A percentile compares a stretch with the other conserved stretches of the same genome.
Conservation (phyloP, 2,888 invertebrate species). For the Caenorhabditis japonica region DNA sequence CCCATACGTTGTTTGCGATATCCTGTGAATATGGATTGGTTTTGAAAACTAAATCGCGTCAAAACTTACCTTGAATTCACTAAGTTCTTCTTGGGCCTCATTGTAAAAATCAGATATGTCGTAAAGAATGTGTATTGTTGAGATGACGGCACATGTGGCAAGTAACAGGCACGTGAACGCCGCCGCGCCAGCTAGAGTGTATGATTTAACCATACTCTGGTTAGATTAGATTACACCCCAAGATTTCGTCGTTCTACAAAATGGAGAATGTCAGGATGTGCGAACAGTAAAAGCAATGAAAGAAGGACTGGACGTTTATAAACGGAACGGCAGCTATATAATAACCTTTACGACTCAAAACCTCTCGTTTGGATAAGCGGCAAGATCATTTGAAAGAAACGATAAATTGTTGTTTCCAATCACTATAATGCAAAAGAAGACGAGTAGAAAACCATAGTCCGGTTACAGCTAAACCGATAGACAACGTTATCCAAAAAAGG, state of each 20-base stretch:
- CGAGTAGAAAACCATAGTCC: constrained; percentile 5
- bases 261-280: constrained; percentile 11
- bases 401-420: constrained; percentile 25
- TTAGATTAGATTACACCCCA: constrained; percentile 35
- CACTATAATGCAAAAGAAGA: constrained; percentile 15
- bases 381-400: constrained; percentile 21
- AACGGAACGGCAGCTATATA: constrained; percentile 29
- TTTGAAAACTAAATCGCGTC: neutral
- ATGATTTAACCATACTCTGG: constrained; percentile 44
- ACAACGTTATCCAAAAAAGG: constrained; percentile 1
- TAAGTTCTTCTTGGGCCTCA: constrained; percentile 42
- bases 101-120: constrained; percentile 51
- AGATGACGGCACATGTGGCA: constrained; percentile 30
- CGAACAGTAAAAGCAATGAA: constrained; percentile 2
- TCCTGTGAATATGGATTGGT: constrained; percentile 32
- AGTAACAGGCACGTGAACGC: constrained; percentile 37
- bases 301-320: constrained; percentile 27
- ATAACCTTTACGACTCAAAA: constrained; percentile 35
- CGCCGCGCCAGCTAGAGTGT: constrained; percentile 46
- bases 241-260: constrained; percentile 3
- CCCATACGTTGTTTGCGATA: constrained; percentile 56
- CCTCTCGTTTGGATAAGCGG: constrained; percentile 18
- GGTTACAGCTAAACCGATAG: neutral
- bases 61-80: constrained; percentile 47
- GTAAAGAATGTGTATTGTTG: constrained; percentile 41